These are phyloP conservation scores for Sinocyclocheilus grahami DNA, from an alignment of 2,113 vertebrate species.

Conservation along the genomic window DNA sequence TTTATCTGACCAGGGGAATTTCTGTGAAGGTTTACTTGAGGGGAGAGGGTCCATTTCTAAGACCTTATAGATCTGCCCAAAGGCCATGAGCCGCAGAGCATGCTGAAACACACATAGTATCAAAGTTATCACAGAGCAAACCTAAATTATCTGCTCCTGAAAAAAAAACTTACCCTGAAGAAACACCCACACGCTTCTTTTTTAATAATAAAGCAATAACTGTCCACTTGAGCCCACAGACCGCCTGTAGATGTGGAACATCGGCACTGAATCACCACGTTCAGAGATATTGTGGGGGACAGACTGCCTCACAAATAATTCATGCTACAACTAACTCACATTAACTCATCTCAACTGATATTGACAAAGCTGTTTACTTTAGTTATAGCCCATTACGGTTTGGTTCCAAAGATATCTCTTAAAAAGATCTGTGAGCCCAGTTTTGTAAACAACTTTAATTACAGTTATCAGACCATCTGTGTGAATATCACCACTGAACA, in stretches of 20 bases:
- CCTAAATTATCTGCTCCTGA: neutral
- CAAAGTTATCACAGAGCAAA: neutral
- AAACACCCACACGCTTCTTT: neutral
- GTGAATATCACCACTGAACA: too few relatives aligned
- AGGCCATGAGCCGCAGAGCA: slow-evolving; percentile 92
- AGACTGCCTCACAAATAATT: slow-evolving; percentile 34
- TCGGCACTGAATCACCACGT: slow-evolving; percentile 1
- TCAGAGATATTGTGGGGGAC: slow-evolving; percentile 22
- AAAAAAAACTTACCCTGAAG: neutral
- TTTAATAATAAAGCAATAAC: neutral
- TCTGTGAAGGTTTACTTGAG: slow-evolving; percentile 95
- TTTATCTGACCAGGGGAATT: slow-evolving; percentile 96
- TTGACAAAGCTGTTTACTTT: slow-evolving; percentile 22
- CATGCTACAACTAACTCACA: slow-evolving; percentile 17
- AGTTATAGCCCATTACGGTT: slow-evolving; percentile 1
- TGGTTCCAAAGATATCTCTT: neutral
- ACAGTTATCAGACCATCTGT: neutral
- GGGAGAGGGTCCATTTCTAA: slow-evolving; percentile 98
- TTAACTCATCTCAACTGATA: slow-evolving; percentile 20
- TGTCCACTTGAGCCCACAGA: neutral
- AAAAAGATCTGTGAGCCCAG: neutral
- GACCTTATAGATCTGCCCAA: slow-evolving; percentile 98
- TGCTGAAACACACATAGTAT: slow-evolving; percentile 76
- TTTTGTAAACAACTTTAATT: neutral
- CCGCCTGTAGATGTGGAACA: neutral